Percentiles rank a stretch among this genome's conserved stretches.
These are phyloP conservation scores for Cherax destructor DNA, from an alignment of 1,140 invertebrate genomes.

Conservation along the genomic window DNA sequence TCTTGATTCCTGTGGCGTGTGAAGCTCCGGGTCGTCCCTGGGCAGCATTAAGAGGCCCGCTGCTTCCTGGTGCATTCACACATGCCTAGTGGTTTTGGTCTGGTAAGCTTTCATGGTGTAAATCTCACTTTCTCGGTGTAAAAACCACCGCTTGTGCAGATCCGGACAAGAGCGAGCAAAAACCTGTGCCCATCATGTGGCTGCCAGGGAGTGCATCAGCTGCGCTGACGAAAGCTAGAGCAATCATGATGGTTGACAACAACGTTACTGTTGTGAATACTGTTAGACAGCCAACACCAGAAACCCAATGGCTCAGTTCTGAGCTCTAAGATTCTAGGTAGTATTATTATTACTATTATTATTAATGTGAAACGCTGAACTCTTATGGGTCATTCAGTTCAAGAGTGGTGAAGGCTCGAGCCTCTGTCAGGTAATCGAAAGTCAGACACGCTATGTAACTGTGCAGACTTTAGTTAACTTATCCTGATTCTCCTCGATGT, in stretches of 20 bases:
- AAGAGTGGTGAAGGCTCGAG: too few species aligned
- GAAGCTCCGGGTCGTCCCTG: background rate
- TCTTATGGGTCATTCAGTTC: too few species aligned
- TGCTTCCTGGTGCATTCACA: slow-evolving; percentile 24
- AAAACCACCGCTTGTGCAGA: background rate
- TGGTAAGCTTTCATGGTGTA: background rate
- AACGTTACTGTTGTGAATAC: background rate
- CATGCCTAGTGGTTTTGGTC: background rate
- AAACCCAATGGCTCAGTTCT: background rate
- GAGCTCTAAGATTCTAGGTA: slow-evolving; percentile 14
- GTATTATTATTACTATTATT: too few species aligned
- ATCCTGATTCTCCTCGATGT: too few species aligned
- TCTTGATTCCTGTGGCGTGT: background rate
- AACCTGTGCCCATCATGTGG: background rate
- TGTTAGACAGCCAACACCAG: background rate
- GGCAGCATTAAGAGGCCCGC: background rate
- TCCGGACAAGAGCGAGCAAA: background rate
- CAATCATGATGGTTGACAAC: background rate
- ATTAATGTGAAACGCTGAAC: too few species aligned
- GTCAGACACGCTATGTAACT: too few species aligned
- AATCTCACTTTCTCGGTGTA: slow-evolving; percentile 19
- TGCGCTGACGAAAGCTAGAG: background rate
- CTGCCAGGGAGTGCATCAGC: background rate
- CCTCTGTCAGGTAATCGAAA: too few species aligned
- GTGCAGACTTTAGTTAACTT: too few species aligned